Evolutionary conservation across 2,113 vertebrate genomes (phyloP), one percentile per base, ranked within the genome.

Genomic region (Loxodonta africana): DNA sequence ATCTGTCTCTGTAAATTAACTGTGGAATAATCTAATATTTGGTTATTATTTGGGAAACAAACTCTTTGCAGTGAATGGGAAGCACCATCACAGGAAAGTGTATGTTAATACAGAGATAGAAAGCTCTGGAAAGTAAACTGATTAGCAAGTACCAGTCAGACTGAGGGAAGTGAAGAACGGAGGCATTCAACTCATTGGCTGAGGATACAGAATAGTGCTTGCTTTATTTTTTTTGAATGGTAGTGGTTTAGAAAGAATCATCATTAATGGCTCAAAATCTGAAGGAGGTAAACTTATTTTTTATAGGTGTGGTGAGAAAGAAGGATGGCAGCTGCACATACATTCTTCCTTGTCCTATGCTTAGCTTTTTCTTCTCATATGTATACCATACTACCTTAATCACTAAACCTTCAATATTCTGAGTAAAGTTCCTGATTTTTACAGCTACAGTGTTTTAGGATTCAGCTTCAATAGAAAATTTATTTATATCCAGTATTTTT

Each of bases 101-200:
- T 18, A 23, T 83, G 28, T 88, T 41, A 80, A 80, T 91, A 88
- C 17, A 71, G 26, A 77, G 76, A 90, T 69, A 73, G 67, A 94
- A 94, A 83, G 15, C 14, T 53, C 33, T 91, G 77, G 88, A 80
- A 90, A 82, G 37, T 83, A 86, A 94, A 90, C 65, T 94, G 90
- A 91, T 63, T 30, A 69, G 44, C 33, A 62, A 95, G 30, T 84
- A 44, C 21, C 57, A 44, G 44, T 90, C 26, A 96, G 78, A 94
- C 1, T 71, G 90, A 92, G 20, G 37, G 51, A 87, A 83, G 6
- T 83, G 25, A 90, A 69, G 25, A 93, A 95, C 30, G 73, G 76
- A 93, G 76, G 71, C 81, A 82, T 73, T 20, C 10, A 48, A 48
- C 11, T 86, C 26, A 89, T 41, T 96, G 37, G 60, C 41, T 41